Base-by-base conservation (phyloP, 2,113 vertebrate species). In the Gulo gulo region DNA sequence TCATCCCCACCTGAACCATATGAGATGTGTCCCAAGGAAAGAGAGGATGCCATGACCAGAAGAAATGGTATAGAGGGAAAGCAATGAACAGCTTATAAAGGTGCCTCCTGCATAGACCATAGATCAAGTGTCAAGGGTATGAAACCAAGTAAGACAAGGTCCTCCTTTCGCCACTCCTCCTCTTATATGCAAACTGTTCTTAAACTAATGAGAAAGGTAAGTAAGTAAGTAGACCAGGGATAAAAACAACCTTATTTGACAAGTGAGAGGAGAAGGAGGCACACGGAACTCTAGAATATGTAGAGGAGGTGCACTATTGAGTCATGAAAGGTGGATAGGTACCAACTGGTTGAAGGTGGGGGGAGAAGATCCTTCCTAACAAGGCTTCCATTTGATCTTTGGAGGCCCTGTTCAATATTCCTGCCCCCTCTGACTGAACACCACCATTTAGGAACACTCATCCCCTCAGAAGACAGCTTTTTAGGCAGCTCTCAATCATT, bases 401-500 rank as follows among this genome's bases (percentile, higher is more conserved):
- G 50, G 20, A 63, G 59, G 45, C 50, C 50, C 16, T 73, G 29
- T 83, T 79, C 45, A 59, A 7, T 57, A 84, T 78, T 91, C 63
- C 36, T 88, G 42, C 36, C 80, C 81, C 69, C 63, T 85, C 88
- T 96, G 67, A 81, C 42, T 42, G 57, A 84, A 93, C 55, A 80
- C 42, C 45, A 71, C 34, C 12, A 23, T n/a, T 83, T 61, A 67
- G 39, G 69, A 71, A 57, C 50, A 86, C 11, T 20, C 13, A 61
- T 55, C 45, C 42, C 52, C 24, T 78, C 24, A 20, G 73, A 91
- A 95, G 91, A 94, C 91, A 97, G 90, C 50, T 86, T 61, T 74
- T 24, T 42, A 85, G 87, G 42, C 87, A 95, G 90, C 59, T 94
- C 42, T 97, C 96, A 97, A 31, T 97, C 95, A 97, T 29, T 3